Base-by-base conservation (phyloP, 92 coral and sea anemone species). In the Metridium senile region DNA sequence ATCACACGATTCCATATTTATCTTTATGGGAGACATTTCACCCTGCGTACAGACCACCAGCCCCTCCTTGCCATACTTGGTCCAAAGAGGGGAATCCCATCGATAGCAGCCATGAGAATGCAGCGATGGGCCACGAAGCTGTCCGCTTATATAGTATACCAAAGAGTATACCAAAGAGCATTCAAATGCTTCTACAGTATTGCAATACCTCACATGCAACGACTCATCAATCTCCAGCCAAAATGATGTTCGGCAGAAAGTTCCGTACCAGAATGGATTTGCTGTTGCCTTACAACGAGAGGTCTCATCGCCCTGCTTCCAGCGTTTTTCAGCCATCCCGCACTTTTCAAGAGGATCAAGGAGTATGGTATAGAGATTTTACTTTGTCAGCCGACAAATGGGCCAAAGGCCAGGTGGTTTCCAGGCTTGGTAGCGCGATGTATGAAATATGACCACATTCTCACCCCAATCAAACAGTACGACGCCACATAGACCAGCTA, bases 91-190 rank as follows among this genome's bases (percentile, higher is more conserved):
- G 86, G 81, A 49, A 74, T 81, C 23, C 86, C 81, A 11, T 69
- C 79, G 19, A 72, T 72, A 17, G 66, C 85, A 2, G 74, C 85
- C 66, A 71, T 63, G 74, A 4, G 74, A 4, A 73, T 81, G 74
- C 85, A 81, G 54, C 26, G 85, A 47, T 81, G 74, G 74, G 80
- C 80, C 1, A 73, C 67, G 1, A 70, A 26, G 30, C 47, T 73
- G 4, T 21, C 72, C 9, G 85, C 79, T 25, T 51, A 72, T 29
- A 81, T 73, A 9, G 33, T 68, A 49, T 74, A 74, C 62, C 20
- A n/a, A n/a, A n/a, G 85, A 25, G 0, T 82, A 28, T 80, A n/a
- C 82, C 3, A 33, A 62, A 1, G 71, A 74, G 16, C 71, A 81
- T 34, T 66, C 89, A 56, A 84, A 70, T 63, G 89, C 59, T 54